Evolutionary conservation across 2,888 invertebrate species (phyloP), one percentile per base, ranked within the genome.

Genomic region (Oasisia sp.): DNA sequence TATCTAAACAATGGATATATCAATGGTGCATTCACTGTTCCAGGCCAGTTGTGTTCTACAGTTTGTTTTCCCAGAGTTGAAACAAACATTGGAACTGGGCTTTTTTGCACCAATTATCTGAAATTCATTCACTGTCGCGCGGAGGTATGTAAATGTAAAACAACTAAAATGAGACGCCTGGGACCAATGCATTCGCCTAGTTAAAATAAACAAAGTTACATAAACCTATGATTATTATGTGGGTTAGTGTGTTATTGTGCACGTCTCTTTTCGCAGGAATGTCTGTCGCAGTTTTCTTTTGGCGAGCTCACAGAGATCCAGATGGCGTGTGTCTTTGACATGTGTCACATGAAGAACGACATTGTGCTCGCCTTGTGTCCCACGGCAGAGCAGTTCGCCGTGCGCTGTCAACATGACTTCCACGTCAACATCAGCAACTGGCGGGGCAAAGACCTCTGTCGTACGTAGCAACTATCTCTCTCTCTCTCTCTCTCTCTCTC

Each of bases 321-420:
- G 11, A 12, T 90, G 19, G 91, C 94, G 19, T 95, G 95, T 92
- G 91, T 94, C 0, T 94, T 93, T 92, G 95, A 95, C 92, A 91
- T 94, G 90, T 95, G 95, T 92, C 92, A 92, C 50, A 92, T 93
- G 0, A 93, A 92, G n/a, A 94, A 93, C 5, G 94, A 95, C 92
- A 90, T 93, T 9, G 92, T 91, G 9, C 32, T 74, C 3, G 93
- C 93, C 89, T 91, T 95, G 12, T 95, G 95, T 93, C 92, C 93
- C 45, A 91, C 93, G n/a, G 94, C 94, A 11, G 93, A 93, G 56
- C 92, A 92, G n/a, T 91, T 95, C 44, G 94, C 93, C 14, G 92
- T 93, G 89, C 94, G 94, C n/a, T 94, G 95, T 92, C 50, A 92
- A 7, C 92, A 92, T 9, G 93, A 93, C 32, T 94, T 94, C 89